Percentiles rank a stretch among this genome's conserved stretches.
These are phyloP conservation scores for Iguana delicatissima DNA, from an alignment of 2,797 vertebrate genomes.

Conservation along the genomic window DNA sequence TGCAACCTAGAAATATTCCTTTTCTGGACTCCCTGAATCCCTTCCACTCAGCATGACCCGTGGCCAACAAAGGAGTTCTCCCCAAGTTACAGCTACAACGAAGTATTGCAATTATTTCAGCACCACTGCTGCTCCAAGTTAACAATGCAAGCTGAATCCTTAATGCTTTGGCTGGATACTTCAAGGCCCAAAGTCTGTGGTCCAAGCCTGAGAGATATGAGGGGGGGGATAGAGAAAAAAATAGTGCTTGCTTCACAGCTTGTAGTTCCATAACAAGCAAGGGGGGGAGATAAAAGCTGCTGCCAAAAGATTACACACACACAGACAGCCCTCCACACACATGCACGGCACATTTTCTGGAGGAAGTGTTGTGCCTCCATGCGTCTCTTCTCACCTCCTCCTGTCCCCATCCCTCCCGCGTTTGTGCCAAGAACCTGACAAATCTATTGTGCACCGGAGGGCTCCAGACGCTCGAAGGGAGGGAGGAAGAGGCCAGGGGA, in stretches of 20 bases:
- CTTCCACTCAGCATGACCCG: too few relatives aligned
- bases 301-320: not conserved
- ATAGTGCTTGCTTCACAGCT: not conserved
- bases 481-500: conserved; percentile 50
- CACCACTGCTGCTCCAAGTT: not conserved
- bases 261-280: not conserved
- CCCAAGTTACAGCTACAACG: too few relatives aligned
- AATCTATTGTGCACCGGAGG: conserved; percentile 76
- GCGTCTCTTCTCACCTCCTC: not conserved
- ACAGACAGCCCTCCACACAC: too few relatives aligned
- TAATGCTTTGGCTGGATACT: not conserved
- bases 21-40: too few relatives aligned
- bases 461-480: conserved; percentile 61
- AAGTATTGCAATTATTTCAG: not conserved
- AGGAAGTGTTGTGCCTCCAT: not conserved
- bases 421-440: conserved; percentile 52
- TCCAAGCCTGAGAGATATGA: too few relatives aligned
- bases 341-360: not conserved
- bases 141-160: not conserved
- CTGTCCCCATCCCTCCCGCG: accelerated
- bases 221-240: not conserved
- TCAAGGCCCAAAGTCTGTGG: not conserved
- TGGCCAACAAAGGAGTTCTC: too few relatives aligned
- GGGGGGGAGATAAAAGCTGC: not conserved
- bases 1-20: too few relatives aligned